A percentile compares a stretch with the other conserved stretches of the same genome.
Evolutionary conservation across 2,888 invertebrate genomes (phyloP).

Genomic region (Sesia apiformis): DNA sequence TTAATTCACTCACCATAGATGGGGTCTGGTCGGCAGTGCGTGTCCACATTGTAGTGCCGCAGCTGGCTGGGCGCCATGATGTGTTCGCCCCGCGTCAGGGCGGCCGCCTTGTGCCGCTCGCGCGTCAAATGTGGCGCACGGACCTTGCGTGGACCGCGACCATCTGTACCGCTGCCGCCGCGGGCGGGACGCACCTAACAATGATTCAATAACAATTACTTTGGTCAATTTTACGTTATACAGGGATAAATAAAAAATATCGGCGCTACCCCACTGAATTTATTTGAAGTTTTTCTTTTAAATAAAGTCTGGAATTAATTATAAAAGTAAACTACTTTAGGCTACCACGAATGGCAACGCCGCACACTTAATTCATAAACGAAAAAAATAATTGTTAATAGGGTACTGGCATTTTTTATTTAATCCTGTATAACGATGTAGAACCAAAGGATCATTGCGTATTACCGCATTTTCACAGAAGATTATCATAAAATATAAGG

Average conservation of each 20-base stretch:
- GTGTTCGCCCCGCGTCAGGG: constrained; percentile 90
- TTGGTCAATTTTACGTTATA: no score
- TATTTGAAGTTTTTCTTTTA: background rate
- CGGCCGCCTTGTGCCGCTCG: constrained; percentile 88
- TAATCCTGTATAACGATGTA: no score
- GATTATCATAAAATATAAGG: no score
- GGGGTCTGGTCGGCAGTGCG: constrained; percentile 2
- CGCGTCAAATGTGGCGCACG: constrained; percentile 91
- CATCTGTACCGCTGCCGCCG: constrained; percentile 52
- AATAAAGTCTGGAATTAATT: no score
- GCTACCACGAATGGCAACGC: no score
- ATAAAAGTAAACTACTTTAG: no score
- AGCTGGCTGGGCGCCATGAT: constrained; percentile 67
- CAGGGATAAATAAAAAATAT: background rate
- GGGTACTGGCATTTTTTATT: no score
- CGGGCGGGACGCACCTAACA: constrained; percentile 69
- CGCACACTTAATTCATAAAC: no score
- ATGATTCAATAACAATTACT: background rate
- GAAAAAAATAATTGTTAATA: no score
- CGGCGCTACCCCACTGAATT: background rate
- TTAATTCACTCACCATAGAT: background rate
- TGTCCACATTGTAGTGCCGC: constrained; percentile 43
- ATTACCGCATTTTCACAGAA: no score
- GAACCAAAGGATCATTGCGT: no score
- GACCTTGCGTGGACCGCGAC: constrained; percentile 74